These are phyloP conservation scores for Eurois occulta DNA, from an alignment of 2,888 invertebrate species.

Conservation along the genomic window DNA sequence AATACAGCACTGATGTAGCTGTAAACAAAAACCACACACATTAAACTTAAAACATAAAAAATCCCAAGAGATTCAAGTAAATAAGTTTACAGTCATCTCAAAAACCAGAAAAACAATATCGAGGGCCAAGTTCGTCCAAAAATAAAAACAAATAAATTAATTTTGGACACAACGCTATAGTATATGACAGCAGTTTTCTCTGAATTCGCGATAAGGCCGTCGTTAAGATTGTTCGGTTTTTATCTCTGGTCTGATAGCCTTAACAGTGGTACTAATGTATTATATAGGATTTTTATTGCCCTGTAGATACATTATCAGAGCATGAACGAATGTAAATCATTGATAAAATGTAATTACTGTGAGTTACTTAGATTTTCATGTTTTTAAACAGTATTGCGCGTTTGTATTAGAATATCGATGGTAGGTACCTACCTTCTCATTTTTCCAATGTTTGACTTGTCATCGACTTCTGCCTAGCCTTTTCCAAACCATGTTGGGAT, in stretches of 20 bases:
- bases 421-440: background rate
- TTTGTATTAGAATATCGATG: background rate
- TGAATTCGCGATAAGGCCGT: slow-evolving; percentile 83
- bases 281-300: slow-evolving; percentile 82
- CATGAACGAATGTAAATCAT: slow-evolving; percentile 73
- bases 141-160: slow-evolving; percentile 61
- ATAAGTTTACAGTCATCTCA: slow-evolving; percentile 14
- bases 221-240: slow-evolving; percentile 85
- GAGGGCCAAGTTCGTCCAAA: slow-evolving; percentile 43
- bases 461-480: background rate
- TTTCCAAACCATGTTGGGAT: background rate
- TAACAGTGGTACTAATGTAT: slow-evolving; percentile 80
- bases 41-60: background rate
- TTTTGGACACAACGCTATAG: slow-evolving; percentile 45
- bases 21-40: slow-evolving; percentile 7
- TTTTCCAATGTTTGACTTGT: background rate
- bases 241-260: slow-evolving; percentile 84
- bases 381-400: slow-evolving; percentile 30
- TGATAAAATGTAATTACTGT: slow-evolving; percentile 68
- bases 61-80: background rate
- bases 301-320: slow-evolving; percentile 76
- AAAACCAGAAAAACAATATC: slow-evolving; percentile 31
- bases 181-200: slow-evolving; percentile 71
- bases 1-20: background rate
- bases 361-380: slow-evolving; percentile 49